Evolutionary conservation across 2,888 invertebrate genomes (phyloP), one percentile per base, ranked within the genome.

Genomic region (Hoplodrina ambigua): DNA sequence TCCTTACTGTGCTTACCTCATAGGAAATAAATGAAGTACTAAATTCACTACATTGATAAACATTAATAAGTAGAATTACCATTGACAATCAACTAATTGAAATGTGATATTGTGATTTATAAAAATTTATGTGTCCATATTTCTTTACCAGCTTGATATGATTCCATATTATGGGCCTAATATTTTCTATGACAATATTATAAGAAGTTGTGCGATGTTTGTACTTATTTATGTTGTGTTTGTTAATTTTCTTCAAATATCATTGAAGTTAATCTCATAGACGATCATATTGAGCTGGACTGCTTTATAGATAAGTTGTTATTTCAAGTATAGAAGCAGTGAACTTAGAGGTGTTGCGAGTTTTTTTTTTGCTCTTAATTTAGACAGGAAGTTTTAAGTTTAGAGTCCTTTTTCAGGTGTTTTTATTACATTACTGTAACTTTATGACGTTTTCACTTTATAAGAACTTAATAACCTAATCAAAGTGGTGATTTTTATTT

Each of bases 401-500:
- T 90, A 81, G 88, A 89, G 76, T 85, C 67, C 77, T 88, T 90
- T 88, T 89, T 87, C 87, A 77, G 85, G 83, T 84, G 80, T 88
- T 88, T 91, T 89, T 91, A 88, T 88, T 89, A 89, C 87, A 86
- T 88, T 89, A 75, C 78, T 85, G 85, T 89, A 83, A 78, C 80
- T 85, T 83, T 84, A 80, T 76, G 79, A 87, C 87, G 78, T 88
- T 88, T 88, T 87, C 86, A 80, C 84, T 91, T 91, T 91, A 89
- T 92, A 90, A 88, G 86, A 87, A 85, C 83, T 86, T 83, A 87
- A 89, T 87, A 86, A 82, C 87, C 78, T 86, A 91, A 92, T 93
- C 92, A 89, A 88, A 87, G 89, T 89, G 83, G 79, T 84, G 85
- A 81, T 90, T 89, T 91, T 91, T 91, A 90, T 91, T 90, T 90